A percentile compares a stretch with the other conserved stretches of the same genome.
Conservation (phyloP, 2,888 invertebrate species). For the Caradrina clavipalpis region DNA sequence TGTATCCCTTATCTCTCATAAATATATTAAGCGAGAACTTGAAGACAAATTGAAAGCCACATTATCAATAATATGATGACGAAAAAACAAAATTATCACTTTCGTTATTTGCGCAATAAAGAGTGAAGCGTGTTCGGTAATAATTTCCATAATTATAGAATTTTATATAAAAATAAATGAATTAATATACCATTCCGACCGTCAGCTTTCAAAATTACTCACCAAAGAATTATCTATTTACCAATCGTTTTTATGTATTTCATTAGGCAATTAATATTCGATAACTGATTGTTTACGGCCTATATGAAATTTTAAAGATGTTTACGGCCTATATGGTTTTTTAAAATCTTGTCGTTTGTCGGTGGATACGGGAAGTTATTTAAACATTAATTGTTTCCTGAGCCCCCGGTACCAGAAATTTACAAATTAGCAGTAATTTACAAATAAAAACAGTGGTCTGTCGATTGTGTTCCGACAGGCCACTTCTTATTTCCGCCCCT, state of each 20-base stretch:
- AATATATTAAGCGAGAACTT: background rate
- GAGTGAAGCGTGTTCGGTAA: conserved; percentile 63
- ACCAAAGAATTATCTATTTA: conserved; percentile 34
- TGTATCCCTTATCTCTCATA: background rate
- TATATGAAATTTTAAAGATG: conserved; percentile 13
- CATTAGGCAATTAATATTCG: conserved; percentile 33
- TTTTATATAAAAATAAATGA: conserved; percentile 61
- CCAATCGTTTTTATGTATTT: conserved; percentile 45
- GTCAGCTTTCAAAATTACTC: conserved; percentile 63
- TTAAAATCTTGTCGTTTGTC: conserved; percentile 15
- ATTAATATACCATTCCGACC: conserved; percentile 63
- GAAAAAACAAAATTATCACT: conserved; percentile 23
- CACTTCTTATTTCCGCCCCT: no score
- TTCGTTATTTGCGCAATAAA: conserved; percentile 59
- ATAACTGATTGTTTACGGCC: conserved; percentile 29
- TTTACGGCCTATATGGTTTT: no score
- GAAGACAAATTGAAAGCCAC: background rate
- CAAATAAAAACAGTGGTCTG: no score
- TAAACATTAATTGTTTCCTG: background rate
- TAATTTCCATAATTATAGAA: conserved; percentile 50
- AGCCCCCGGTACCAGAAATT: no score
- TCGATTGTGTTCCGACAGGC: no score
- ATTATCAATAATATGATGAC: background rate
- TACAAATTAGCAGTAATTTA: no score
- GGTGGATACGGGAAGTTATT: conserved; percentile 23